Base-by-base conservation (phyloP, 2,113 vertebrate species). In the Mugil cephalus region DNA sequence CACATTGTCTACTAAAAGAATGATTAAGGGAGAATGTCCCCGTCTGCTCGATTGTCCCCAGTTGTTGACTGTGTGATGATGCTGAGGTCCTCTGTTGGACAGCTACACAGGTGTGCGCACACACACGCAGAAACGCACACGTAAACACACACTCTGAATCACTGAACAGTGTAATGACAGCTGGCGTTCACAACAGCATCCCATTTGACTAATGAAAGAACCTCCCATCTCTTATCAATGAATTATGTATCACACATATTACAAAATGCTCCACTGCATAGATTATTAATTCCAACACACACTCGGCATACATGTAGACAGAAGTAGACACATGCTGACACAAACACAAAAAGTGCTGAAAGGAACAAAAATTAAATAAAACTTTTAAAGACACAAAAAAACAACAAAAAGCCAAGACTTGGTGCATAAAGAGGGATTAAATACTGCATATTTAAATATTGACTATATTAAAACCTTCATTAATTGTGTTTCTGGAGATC, bases 221-320 rank as follows among this genome's bases (percentile, higher is more conserved):
- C 84, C 78, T 62, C 77, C 66, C 69, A 79, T 86, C 69, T 80
- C 78, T 72, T 46, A 70, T 68, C 68, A 76, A 71, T 90, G 80
- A 90, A 90, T 89, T 74, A 90, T 90, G 76, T 81, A 90, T 83
- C 62, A 58, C 79, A 60, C 67, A 35, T 47, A 77, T 82, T 72
- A 70, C 64, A 86, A 78, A 85, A 90, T 0, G 68, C 78, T 62
- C 46, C 55, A 53, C 55, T 69, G 87, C 80, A 86, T 80, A 68
- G 78, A 85, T 84, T 79, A 84, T 84, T 89, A 74, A 85, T 77
- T 73, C 36, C 56, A 65, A 79, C 60, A 74, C 78, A 58, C 69
- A 46, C 34, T 15, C 30, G 7, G 53, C 68, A 65, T 2, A 39
- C 50, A 39, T 59, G 39, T 10, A 53, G 46, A 14, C 59, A 58